Evolutionary conservation across 2,113 vertebrate species (phyloP), one percentile per base, ranked within the genome.

Genomic region (Heloderma charlesbogerti): DNA sequence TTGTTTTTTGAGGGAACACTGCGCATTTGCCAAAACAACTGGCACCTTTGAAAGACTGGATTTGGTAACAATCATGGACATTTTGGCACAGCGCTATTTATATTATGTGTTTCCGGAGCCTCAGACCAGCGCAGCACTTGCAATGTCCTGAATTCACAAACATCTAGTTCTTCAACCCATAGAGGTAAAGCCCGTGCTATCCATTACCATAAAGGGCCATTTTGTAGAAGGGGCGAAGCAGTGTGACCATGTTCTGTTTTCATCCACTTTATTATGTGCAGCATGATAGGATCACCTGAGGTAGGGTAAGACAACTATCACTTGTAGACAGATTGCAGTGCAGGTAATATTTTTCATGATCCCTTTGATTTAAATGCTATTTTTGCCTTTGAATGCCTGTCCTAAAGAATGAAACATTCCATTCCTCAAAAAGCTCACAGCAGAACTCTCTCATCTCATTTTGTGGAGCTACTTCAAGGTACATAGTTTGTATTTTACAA

Each of bases 401-500:
- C 37, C 40, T n/a, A 48, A 88, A 66, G 1, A 88, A 88, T 67
- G 20, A 67, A n/a, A 43, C 43, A 18, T 66, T 78, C 66, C 29
- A 63, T 77, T 77, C 51, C 48, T 87, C 54, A 77, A 87, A 60
- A 66, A 22, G 15, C 29, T 88, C 31, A 60, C 54, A 78, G 6
- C 4, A 43, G 4, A n/a, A 29, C 77, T 20, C 29, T n/a, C 43
- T 48, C 60, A 88, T 80, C 22, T 78, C 40, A 63, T 80, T 88
- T 54, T 63, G 57, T 88, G 27, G 82, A 84, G 67, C 13, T 29
- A 45, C 82, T 84, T 12, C 82, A 84, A 63, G 82, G 60, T 45
- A 45, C 60, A 84, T 71, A 69, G 66, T 85, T 69, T 85, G 37
- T 84, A 84, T 67, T 84, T 67, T 84, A 85, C 15, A 63, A 66